Base-by-base conservation (phyloP, 2,113 vertebrate species). In the Ceyx margarethae region DNA sequence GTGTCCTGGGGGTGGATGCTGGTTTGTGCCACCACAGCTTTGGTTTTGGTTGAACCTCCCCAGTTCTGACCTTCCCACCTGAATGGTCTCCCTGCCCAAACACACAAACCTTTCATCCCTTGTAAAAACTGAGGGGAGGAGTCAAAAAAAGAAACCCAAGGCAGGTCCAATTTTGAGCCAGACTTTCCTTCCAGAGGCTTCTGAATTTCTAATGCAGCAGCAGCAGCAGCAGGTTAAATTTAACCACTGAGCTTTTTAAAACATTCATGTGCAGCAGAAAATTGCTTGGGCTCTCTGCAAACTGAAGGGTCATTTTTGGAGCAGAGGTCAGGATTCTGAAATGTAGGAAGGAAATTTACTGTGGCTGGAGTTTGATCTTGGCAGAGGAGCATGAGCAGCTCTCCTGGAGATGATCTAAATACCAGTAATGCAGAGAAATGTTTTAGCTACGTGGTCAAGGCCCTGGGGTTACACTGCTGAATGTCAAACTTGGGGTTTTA, bases 241-340 rank as follows among this genome's bases (percentile, higher is more conserved):
- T 69, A 95, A 86, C 71, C 85, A 60, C 0, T 0, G 1, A 54
- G 67, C 22, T 69, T 58, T 93, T 66, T 56, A 73, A 89, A 96
- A 66, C 37, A 91, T 54, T 76, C 45, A 76, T 4, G 8, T 54
- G 81, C 89, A 85, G 66, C 58, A 89, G 66, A 95, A 90, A 92
- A 90, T 69, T 58, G 67, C 56, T 33, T 72, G 50, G 50, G 17
- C 23, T 91, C 68, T 72, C 68, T 76, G 37, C 71, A 68, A 89
- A 83, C 2, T 46, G 21, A 81, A 72, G 10, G 28, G 37, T 25
- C 69, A 65, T 82, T 91, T 80, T 40, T 56, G 58, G 33, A 91
- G 43, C 33, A 90, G 72, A 91, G 86, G 75, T 89, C 67, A 91
- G 40, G 35, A 33, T 90, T 93, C 26, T 35, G 22, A 87, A 83